Base-by-base conservation (phyloP, 2,797 vertebrate species). In the Melanotaenia nigrans region DNA sequence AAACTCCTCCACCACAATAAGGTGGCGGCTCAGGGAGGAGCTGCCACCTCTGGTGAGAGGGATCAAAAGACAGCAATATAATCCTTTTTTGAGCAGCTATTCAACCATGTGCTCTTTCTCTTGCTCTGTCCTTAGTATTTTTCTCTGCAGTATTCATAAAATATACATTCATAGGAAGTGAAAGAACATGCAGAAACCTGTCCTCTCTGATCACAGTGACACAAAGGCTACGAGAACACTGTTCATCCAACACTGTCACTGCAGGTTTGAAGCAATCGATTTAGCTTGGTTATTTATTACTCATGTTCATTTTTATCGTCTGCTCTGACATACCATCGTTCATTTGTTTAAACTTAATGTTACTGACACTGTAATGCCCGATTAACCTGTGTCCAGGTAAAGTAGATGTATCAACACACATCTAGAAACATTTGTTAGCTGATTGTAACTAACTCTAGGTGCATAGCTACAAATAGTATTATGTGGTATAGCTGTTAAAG, bases 41-140 rank as follows among this genome's bases (percentile, higher is more conserved):
- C n/a, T n/a, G n/a, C n/a, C n/a, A n/a, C n/a, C n/a, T n/a, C n/a
- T n/a, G n/a, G n/a, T n/a, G 65, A 72, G 56, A 77, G 68, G 65
- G 73, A 90, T 92, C 85, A 92, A 86, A 91, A 91, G 77, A 85
- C 70, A 89, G 68, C 68, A 82, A 69, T 87, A 73, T 92, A 92
- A 91, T 93, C 89, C 85, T 68, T 88, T n/a, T 83, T 83, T 81
- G 65, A 76, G 82, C 84, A 89, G 81, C 87, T 90, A 77, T 84
- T 85, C 76, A 80, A 73, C 87, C 75, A 53, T 66, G 58, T 77
- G 81, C 35, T 61, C 54, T 78, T 73, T 77, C 55, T 60, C 36
- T 71, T 68, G 60, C 51, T 40, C 20, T 55, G 74, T 74, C 33
- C 58, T 61, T 45, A 9, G 35, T 63, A 13, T 53, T 22, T 71